Conservation (phyloP, 2,113 vertebrate species). For the Leiothrix lutea region DNA sequence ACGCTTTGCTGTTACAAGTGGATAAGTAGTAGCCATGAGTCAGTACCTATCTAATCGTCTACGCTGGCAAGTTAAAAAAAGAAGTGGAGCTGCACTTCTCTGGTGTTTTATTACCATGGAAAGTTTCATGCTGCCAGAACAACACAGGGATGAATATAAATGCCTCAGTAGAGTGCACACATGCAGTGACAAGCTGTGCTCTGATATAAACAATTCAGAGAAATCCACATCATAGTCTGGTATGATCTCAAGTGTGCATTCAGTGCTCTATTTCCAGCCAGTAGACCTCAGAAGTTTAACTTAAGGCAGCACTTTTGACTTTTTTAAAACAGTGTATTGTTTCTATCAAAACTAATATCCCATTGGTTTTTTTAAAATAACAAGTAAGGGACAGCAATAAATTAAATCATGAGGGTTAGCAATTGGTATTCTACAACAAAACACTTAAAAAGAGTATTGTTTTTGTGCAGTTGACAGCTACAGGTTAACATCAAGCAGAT, state of each 20-base stretch:
- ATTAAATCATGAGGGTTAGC: background rate
- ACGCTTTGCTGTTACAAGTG: background rate
- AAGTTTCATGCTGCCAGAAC: background rate
- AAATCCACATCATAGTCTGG: background rate
- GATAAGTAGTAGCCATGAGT: background rate
- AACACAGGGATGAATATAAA: background rate
- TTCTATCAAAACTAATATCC: background rate
- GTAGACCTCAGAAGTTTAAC: background rate
- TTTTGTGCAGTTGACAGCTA: background rate
- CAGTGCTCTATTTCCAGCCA: background rate
- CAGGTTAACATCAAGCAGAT: background rate
- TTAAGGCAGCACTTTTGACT: background rate
- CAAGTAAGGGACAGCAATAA: background rate
- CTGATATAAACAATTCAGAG: background rate
- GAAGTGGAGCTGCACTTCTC: background rate
- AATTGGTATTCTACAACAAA: background rate
- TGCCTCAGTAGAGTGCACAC: background rate
- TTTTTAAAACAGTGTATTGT: background rate
- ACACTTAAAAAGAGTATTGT: background rate
- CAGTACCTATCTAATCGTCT: background rate
- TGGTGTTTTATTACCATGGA: background rate
- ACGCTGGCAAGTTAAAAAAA: accelerated
- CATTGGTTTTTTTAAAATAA: background rate
- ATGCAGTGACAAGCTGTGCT: background rate
- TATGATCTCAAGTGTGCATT: background rate